These are phyloP conservation scores for Apteryx owenii DNA, from an alignment of 2,113 vertebrate genomes.

Conservation along the genomic window DNA sequence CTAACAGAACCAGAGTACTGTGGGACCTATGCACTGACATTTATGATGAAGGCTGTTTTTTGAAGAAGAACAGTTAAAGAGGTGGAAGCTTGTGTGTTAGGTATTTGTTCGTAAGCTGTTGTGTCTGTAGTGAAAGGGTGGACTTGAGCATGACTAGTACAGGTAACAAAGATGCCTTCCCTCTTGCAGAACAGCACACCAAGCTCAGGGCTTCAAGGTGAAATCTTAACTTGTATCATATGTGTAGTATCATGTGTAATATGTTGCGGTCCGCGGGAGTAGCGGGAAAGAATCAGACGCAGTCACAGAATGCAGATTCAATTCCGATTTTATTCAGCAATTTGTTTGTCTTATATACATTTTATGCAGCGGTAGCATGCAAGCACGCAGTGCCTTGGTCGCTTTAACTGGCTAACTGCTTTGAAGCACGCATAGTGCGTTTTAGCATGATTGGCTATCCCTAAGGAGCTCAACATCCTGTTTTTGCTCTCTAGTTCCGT, in stretches of 20 bases:
- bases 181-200: not conserved
- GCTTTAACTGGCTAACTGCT: no score
- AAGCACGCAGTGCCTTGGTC: no score
- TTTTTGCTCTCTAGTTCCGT: no score
- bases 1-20: not conserved
- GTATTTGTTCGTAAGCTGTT: not conserved
- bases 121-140: not conserved
- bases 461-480: no score
- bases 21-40: not conserved
- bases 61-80: not conserved
- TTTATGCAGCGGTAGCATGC: no score
- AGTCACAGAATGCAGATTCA: no score
- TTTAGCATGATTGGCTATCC: no score
- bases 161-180: not conserved
- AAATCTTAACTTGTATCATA: fast-evolving
- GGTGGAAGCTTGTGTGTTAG: not conserved
- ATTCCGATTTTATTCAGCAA: no score
- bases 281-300: no score
- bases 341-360: no score
- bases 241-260: not conserved
- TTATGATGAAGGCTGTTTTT: not conserved
- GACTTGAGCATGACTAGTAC: not conserved
- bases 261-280: no score
- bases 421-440: no score
- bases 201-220: not conserved